Evolutionary conservation across 2,888 invertebrate species (phyloP).

Genomic region (Synanthedon myopaeformis): DNA sequence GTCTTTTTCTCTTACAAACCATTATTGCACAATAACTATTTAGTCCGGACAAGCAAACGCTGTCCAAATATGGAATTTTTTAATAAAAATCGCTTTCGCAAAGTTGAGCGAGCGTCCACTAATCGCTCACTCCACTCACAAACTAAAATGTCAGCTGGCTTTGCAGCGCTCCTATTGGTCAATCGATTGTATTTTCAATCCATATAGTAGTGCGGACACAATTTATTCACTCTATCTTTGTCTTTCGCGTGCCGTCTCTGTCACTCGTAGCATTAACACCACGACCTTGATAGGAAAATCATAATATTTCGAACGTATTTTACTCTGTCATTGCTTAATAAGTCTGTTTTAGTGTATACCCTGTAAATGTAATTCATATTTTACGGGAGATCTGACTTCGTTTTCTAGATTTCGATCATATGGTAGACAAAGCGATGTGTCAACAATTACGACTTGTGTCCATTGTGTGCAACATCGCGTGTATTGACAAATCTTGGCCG

Average conservation of each 20-base stretch:
- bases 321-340: background rate
- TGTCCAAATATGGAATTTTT: slow-evolving; percentile 47
- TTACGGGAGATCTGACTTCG: background rate
- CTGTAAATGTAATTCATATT: background rate
- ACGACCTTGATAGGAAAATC: slow-evolving; percentile 34
- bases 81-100: slow-evolving; percentile 16
- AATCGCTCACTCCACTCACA: slow-evolving; percentile 38
- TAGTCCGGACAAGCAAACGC: slow-evolving; percentile 56
- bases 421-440: slow-evolving; percentile 58
- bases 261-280: slow-evolving; percentile 23
- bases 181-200: slow-evolving; percentile 51
- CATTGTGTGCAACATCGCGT: slow-evolving; percentile 30
- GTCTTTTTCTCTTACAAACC: slow-evolving; percentile 69
- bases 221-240: slow-evolving; percentile 27
- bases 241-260: slow-evolving; percentile 28
- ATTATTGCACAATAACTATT: slow-evolving; percentile 63
- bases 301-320: slow-evolving; percentile 32
- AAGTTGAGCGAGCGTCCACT: slow-evolving; percentile 37
- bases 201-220: slow-evolving; percentile 25
- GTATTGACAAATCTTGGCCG: slow-evolving; percentile 34
- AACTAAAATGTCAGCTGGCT: slow-evolving; percentile 65
- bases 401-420: slow-evolving; percentile 32
- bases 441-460: slow-evolving; percentile 38
- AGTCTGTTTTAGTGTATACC: background rate
- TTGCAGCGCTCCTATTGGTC: slow-evolving; percentile 54